Evolutionary conservation across 2,888 invertebrate genomes (phyloP).

Genomic region (Brenthis ino): DNA sequence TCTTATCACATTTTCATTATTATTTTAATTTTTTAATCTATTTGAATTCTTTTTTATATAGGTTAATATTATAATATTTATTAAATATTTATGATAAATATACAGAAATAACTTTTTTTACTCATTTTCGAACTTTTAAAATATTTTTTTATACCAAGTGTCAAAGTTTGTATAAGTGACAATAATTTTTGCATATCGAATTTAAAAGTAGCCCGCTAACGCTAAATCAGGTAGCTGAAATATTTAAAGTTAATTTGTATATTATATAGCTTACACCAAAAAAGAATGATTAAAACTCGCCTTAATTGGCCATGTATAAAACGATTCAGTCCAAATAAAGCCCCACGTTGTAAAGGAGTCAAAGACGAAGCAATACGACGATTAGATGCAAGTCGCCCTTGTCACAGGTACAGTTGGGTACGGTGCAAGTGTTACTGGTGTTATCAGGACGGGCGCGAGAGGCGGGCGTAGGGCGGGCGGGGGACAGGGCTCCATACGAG

Average conservation of each 20-base stretch:
- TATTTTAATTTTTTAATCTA: too few relatives aligned
- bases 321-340: neutral
- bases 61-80: too few relatives aligned
- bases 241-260: too few relatives aligned
- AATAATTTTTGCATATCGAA: too few relatives aligned
- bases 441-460: slow-evolving; percentile 46
- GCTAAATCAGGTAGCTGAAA: too few relatives aligned
- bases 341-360: neutral
- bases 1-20: neutral
- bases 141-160: too few relatives aligned
- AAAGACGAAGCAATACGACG: slow-evolving; percentile 28
- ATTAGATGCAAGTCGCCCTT: slow-evolving; percentile 41
- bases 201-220: too few relatives aligned
- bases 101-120: neutral
- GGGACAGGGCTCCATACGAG: slow-evolving; percentile 48
- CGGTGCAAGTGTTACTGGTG: slow-evolving; percentile 21
- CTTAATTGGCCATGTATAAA: neutral
- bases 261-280: too few relatives aligned
- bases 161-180: too few relatives aligned
- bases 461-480: slow-evolving; percentile 42
- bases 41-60: too few relatives aligned
- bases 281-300: neutral
- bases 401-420: slow-evolving; percentile 43
- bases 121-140: too few relatives aligned
- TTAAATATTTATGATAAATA: neutral